Percentiles rank a stretch among this genome's conserved stretches.
phyloP scores from a whole-genome alignment of 1,140 invertebrate species.

The Cydia fagiglandana region DNA sequence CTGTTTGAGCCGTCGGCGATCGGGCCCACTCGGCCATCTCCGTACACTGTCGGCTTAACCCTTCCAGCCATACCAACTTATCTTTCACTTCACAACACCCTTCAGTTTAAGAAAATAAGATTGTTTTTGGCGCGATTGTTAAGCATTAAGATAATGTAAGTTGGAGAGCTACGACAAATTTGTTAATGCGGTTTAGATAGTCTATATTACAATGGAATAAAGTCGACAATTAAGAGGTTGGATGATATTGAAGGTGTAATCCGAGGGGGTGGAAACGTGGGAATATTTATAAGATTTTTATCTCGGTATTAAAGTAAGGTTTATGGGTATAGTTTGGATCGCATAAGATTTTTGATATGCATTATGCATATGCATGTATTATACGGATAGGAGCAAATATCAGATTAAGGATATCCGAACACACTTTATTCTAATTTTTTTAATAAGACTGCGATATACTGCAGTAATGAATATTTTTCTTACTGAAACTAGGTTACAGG shows the following conservation, averaged over 20 bases:
- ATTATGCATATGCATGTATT: constrained; percentile 8
- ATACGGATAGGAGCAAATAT: not conserved
- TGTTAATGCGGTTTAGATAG: not conserved
- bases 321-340: constrained; percentile 24
- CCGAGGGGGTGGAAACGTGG: constrained; percentile 24
- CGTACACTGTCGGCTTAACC: constrained; percentile 44
- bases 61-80: constrained; percentile 3
- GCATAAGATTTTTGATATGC: constrained; percentile 16
- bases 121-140: not conserved
- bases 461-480: no score
- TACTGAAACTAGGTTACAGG: no score
- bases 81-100: not conserved
- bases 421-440: not conserved
- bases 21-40: constrained; percentile 49
- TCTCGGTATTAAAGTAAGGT: constrained; percentile 19
- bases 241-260: not conserved
- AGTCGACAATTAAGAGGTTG: not conserved
- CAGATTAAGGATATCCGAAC: constrained; percentile 18
- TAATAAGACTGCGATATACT: not conserved
- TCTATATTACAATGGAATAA: not conserved
- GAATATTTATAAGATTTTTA: constrained; percentile 31
- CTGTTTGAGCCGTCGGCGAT: constrained; percentile 65
- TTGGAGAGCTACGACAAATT: not conserved
- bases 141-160: not conserved
- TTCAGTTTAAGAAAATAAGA: not conserved